Conservation (phyloP, 2,113 vertebrate genomes). For the Turdus rufiventris region DNA sequence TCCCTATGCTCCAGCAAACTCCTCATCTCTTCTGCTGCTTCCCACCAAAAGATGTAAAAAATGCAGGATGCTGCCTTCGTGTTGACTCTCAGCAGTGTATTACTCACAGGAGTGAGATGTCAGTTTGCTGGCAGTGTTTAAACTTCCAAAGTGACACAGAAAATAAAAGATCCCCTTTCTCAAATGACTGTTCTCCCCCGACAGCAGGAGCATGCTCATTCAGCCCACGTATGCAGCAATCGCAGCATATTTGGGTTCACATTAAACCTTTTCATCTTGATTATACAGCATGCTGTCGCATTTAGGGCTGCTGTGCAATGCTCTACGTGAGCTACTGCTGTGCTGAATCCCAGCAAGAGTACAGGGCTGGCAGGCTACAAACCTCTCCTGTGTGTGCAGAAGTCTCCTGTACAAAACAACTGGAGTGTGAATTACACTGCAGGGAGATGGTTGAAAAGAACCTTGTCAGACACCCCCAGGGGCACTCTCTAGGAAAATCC, state of each 20-base stretch:
- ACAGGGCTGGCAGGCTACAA: neutral
- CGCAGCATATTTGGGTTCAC: neutral
- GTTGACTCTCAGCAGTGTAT: neutral
- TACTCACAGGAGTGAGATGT: neutral
- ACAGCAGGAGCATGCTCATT: neutral
- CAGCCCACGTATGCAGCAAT: neutral
- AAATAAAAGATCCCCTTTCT: slow-evolving; percentile 11
- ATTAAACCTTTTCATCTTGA: slow-evolving; percentile 48
- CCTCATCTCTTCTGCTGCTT: neutral
- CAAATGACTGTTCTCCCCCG: neutral
- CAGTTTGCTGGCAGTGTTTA: slow-evolving; percentile 1
- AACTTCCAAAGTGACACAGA: neutral
- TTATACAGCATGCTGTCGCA: neutral
- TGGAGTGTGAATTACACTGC: neutral
- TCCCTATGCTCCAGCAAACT: fast-evolving
- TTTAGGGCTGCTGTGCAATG: neutral
- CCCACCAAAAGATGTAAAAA: neutral
- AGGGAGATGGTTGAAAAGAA: neutral
- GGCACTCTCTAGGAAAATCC: neutral
- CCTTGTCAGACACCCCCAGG: neutral
- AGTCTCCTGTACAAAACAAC: neutral
- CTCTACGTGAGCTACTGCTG: neutral
- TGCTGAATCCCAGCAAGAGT: neutral
- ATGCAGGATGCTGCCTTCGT: neutral
- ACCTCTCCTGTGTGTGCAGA: neutral